phyloP scores from a whole-genome alignment of 2,113 vertebrate species.

The Campylorhamphus procurvoides region DNA sequence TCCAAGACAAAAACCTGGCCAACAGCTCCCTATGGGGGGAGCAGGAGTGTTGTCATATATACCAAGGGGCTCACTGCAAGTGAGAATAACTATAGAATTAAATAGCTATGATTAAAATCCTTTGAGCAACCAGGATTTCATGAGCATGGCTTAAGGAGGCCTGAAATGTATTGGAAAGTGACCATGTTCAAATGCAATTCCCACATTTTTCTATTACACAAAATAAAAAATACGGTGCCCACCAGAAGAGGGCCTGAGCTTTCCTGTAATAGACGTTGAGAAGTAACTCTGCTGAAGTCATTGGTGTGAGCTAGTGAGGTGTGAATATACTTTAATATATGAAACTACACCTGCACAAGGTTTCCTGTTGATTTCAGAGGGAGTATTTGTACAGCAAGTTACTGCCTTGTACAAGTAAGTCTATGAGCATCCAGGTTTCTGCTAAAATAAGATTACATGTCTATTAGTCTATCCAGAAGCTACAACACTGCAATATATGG shows the following conservation, averaged over 20 bases:
- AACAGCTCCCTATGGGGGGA: neutral
- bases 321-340: neutral
- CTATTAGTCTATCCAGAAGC: neutral
- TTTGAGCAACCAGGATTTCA: neutral
- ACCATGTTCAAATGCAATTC: neutral
- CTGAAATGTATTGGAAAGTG: neutral
- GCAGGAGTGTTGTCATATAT: neutral
- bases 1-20: neutral
- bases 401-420: neutral
- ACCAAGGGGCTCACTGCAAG: neutral
- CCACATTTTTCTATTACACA: neutral
- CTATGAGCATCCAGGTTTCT: neutral
- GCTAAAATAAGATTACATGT: constrained; percentile 26
- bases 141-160: neutral
- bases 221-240: neutral
- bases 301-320: neutral
- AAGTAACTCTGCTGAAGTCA: neutral
- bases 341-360: neutral
- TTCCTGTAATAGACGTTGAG: neutral
- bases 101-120: neutral
- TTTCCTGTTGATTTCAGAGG: neutral
- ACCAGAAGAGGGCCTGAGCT: neutral
- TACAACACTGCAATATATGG: neutral
- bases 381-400: neutral
- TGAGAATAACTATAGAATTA: neutral